Evolutionary conservation across 2,888 invertebrate genomes (phyloP).

Genomic region (Scaptodrosophila latifasciaeformis): DNA sequence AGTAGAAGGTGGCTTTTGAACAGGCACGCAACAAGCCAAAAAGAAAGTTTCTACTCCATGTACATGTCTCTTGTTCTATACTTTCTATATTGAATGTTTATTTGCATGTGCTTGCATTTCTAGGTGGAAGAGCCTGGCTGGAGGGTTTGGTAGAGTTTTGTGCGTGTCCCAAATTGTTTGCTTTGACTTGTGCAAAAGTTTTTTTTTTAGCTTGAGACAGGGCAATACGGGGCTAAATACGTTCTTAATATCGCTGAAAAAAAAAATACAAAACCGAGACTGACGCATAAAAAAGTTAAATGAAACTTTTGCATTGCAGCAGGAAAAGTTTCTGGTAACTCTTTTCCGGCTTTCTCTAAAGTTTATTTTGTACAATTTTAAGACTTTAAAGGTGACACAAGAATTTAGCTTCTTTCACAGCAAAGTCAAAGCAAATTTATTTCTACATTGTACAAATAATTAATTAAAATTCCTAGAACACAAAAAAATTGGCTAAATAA

Average conservation of each 20-base stretch:
- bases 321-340: constrained; percentile 22
- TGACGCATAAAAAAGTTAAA: constrained; percentile 63
- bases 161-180: no score
- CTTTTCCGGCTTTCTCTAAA: not conserved
- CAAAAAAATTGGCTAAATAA: no score
- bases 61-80: constrained; percentile 39
- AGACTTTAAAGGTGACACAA: not conserved
- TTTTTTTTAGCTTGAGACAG: constrained; percentile 27
- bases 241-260: constrained; percentile 47
- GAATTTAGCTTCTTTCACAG: not conserved
- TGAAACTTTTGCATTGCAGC: constrained; percentile 47
- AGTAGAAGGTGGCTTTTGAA: not conserved
- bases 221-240: constrained; percentile 54
- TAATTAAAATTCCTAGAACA: no score
- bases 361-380: not conserved
- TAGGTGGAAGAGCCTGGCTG: not conserved
- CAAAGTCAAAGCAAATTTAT: not conserved
- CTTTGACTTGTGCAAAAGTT: constrained; percentile 36
- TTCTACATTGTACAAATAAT: no score
- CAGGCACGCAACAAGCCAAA: constrained; percentile 3
- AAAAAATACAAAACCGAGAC: not conserved
- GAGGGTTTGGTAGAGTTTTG: no score
- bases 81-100: constrained; percentile 59
- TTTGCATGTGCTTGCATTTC: constrained; percentile 44
- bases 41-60: constrained; percentile 35